phyloP scores from a whole-genome alignment of 2,888 invertebrate genomes.

The Caenorhabditis wallacei region DNA sequence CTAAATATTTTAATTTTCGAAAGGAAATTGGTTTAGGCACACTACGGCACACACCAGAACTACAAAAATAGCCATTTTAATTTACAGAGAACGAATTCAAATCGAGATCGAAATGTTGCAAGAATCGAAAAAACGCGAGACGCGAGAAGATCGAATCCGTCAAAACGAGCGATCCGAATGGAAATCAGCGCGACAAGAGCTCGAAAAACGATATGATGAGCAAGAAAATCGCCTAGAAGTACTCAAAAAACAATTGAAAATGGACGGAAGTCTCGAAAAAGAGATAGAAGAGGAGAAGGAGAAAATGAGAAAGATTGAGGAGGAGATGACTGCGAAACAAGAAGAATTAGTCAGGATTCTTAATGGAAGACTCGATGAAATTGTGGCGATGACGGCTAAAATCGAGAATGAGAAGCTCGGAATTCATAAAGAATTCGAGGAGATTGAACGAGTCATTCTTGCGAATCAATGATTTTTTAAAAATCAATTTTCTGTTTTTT shows the following conservation, averaged over 20 bases:
- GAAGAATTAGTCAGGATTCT: not conserved
- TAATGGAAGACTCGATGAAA: constrained; percentile 9
- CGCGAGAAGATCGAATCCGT: constrained; percentile 29
- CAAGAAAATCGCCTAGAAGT: constrained; percentile 41
- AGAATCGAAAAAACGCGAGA: constrained; percentile 37
- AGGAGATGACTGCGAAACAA: constrained; percentile 1
- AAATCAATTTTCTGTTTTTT: too few species aligned
- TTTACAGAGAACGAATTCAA: constrained; percentile 35
- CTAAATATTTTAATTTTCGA: too few species aligned
- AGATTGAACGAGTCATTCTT: too few species aligned
- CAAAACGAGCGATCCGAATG: constrained; percentile 41
- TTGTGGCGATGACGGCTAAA: not conserved
- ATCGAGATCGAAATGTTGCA: constrained; percentile 23
- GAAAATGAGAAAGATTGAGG: not conserved
- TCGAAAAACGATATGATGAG: constrained; percentile 36
- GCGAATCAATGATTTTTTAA: too few species aligned
- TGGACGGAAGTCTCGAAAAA: constrained; percentile 37
- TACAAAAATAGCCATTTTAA: too few species aligned
- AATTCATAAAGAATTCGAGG: not conserved
- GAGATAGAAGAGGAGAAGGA: constrained; percentile 32
- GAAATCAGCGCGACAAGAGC: constrained; percentile 22
- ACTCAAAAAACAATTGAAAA: constrained; percentile 28
- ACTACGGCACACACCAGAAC: too few species aligned
- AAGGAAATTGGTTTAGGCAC: too few species aligned
- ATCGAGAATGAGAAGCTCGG: constrained; percentile 22